Conservation (phyloP, 2,113 vertebrate genomes). For the Leptosomus discolor region DNA sequence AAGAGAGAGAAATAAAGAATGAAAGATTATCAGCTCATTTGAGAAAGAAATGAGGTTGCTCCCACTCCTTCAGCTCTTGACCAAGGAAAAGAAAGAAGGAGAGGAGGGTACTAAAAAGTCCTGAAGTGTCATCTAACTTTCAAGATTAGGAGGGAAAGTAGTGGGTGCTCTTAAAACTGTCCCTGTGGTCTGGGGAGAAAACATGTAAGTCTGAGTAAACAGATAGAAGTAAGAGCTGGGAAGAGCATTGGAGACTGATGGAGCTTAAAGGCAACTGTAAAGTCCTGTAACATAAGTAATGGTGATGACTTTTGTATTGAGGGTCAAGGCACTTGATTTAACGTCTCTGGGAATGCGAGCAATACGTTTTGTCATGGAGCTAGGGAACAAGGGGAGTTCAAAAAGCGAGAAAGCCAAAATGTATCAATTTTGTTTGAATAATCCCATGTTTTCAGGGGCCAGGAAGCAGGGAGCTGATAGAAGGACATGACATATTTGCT, state of each 20-base stretch:
- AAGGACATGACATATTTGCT: background rate
- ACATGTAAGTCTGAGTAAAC: background rate
- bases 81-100: background rate
- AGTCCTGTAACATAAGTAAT: background rate
- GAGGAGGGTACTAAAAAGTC: background rate
- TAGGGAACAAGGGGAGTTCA: background rate
- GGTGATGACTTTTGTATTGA: background rate
- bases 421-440: background rate
- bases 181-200: background rate
- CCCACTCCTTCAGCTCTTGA: background rate
- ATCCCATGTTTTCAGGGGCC: background rate
- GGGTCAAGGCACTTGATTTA: background rate
- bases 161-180: background rate
- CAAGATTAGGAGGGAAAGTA: background rate
- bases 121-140: background rate
- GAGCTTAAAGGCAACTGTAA: background rate
- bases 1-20: background rate
- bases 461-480: background rate
- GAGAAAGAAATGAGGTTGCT: background rate
- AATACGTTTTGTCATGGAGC: background rate
- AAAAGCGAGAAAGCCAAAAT: background rate
- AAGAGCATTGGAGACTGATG: background rate
- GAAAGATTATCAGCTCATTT: background rate
- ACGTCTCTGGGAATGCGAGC: background rate
- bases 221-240: background rate